Evolutionary conservation across 1,140 invertebrate species (phyloP), one percentile per base, ranked within the genome.

Genomic region (Batillaria attramentaria): DNA sequence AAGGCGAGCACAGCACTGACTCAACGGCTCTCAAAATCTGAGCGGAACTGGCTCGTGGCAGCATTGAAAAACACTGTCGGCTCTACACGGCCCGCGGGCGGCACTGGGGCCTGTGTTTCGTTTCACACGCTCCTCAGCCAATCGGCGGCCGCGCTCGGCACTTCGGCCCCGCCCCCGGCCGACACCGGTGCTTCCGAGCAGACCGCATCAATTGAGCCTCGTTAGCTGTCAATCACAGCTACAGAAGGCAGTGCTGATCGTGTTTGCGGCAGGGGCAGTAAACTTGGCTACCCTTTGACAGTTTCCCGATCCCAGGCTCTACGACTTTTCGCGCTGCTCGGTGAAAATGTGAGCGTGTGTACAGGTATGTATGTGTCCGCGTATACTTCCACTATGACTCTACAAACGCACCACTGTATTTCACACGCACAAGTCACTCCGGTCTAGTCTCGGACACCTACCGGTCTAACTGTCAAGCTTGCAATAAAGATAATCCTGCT

Each of bases 201-300:
- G 73, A 42, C 54, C 54, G 73, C 73, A 75, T 75, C 73, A 75
- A 75, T 75, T 62, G 57, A 37, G 41, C n/a, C 39, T 65, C 54
- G 54, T 75, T 62, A 62, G 39, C 73, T 75, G 73, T 75, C 73
- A 75, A 75, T 75, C 73, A 75, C 37, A n/a, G 35, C 41, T 6
- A 13, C 43, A 31, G 68, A 46, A 31, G 42, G 50, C 68, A 70
- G 68, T 60, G 57, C 24, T 60, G 57, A 60, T 60, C 6, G 8
- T 60, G 8, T 6, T 60, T 60, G 8, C 24, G 31, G 57, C 8
- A 60, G 57, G 24, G 5, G 57, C 57, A 13, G 20, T 24, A n/a
- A 60, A 60, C 57, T 60, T 60, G 57, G 8, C 57, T 20, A 60
- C 57, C 31, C 57, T 28, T 60, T 4, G 57, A 60, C 57, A 60